Evolutionary conservation across 2,888 invertebrate genomes (phyloP), one percentile per base, ranked within the genome.

Genomic region (Eulithis prunata): DNA sequence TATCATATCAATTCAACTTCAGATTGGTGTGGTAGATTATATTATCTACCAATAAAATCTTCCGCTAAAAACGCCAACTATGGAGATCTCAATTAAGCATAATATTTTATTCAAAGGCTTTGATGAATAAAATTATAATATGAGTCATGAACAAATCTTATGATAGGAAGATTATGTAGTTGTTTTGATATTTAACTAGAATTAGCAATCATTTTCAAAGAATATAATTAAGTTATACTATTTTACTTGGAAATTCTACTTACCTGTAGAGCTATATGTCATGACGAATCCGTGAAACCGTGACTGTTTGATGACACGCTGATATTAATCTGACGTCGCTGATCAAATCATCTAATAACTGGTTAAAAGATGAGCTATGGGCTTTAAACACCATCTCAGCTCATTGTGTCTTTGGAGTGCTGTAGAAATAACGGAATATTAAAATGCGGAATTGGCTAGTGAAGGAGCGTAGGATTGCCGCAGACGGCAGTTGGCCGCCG

Each of bases 361-460:
- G 68, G 76, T 76, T 79, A 68, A 55, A 64, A 70, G 69, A 75
- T 78, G 75, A 77, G 70, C 72, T 78, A 73, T 76, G 71, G 69
- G 66, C 64, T 65, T 52, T 61, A 63, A 78, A 78, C 73, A 77
- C 78, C 73, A 78, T 77, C 76, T 78, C 79, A 80, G 78, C 74
- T 80, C 41, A 41, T 41, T 70, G 70, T 74, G 81, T 79, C 80
- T 85, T 84, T 80, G 81, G 81, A 78, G 75, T 82, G 78, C 78
- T 83, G 83, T 87, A 84, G 86, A 81, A 84, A 84, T 89, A 90
- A 89, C 88, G 87, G 88, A 86, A 88, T 90, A 87, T 86, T 87
- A 88, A 88, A 90, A 91, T 87, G 89, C 91, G 91, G 91, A 91
- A 91, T 91, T 89, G 90, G 89, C 87, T 86, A 86, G 87, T 84